phyloP scores from a whole-genome alignment of 2,113 vertebrate genomes.

The Bufo bufo region DNA sequence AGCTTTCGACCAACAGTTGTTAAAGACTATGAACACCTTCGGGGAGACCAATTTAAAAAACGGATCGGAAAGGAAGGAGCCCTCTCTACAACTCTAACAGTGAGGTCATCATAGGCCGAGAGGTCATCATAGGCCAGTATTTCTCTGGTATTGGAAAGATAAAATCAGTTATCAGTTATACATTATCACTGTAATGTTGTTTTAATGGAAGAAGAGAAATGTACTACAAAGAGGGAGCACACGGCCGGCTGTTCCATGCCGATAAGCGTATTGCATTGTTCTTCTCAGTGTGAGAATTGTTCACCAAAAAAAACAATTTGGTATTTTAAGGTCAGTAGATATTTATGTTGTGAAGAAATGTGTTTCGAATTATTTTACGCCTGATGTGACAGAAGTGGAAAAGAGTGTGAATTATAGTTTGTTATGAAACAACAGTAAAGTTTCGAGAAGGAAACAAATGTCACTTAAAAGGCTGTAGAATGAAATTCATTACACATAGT shows the following conservation, averaged over 20 bases:
- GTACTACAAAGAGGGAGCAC: neutral
- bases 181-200: neutral
- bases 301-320: conserved; percentile 15
- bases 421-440: neutral
- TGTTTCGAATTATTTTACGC: conserved; percentile 1
- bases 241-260: neutral
- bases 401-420: neutral
- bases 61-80: neutral
- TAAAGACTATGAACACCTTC: too few species aligned
- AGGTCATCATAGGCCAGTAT: neutral
- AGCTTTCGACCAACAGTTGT: too few species aligned
- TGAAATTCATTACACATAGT: neutral
- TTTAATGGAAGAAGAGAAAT: neutral
- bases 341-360: conserved; percentile 13
- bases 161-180: neutral
- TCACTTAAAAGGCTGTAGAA: neutral
- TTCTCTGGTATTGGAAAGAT: neutral
- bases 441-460: neutral
- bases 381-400: neutral
- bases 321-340: conserved; percentile 38
- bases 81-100: neutral
- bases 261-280: conserved; percentile 41
- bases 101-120: neutral
- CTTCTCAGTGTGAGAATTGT: neutral
- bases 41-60: too few species aligned